Percentiles rank a stretch among this genome's conserved stretches.
These are phyloP conservation scores for Halictus quadricinctus DNA, from an alignment of 2,888 invertebrate species.

Conservation along the genomic window DNA sequence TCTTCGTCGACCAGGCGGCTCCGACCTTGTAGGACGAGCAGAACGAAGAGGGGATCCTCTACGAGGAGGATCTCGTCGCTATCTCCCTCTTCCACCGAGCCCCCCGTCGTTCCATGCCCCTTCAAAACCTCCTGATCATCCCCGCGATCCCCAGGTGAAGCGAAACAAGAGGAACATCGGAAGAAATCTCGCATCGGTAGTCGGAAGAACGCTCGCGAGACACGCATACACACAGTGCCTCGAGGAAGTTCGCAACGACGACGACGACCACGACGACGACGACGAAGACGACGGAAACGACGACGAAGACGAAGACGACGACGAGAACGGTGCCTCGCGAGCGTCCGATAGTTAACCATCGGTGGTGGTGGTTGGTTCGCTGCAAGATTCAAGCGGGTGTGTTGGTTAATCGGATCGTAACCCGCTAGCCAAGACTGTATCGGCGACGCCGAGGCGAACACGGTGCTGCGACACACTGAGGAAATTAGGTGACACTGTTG, in stretches of 20 bases:
- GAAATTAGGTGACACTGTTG: slow-evolving; percentile 1
- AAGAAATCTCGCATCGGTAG: slow-evolving; percentile 11
- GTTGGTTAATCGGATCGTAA: background rate
- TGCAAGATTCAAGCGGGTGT: background rate
- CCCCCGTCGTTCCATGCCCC: slow-evolving; percentile 46
- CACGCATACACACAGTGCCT: slow-evolving; percentile 12
- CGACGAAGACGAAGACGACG: background rate
- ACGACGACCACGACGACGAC: background rate
- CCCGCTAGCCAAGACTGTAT: background rate
- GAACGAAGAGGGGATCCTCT: slow-evolving; percentile 39
- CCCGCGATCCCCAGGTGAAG: slow-evolving; percentile 27
- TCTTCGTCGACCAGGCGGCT: slow-evolving; percentile 84
- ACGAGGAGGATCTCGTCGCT: slow-evolving; percentile 53
- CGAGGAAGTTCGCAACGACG: slow-evolving; percentile 21
- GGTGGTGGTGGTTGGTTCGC: background rate
- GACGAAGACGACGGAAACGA: background rate
- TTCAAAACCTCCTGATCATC: slow-evolving; percentile 34
- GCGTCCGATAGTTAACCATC: slow-evolving; percentile 11
- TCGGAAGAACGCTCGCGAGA: background rate
- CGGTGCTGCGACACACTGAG: background rate
- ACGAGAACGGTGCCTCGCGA: slow-evolving; percentile 6
- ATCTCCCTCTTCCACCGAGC: slow-evolving; percentile 56
- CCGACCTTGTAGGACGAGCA: slow-evolving; percentile 82
- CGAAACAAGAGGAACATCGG: slow-evolving; percentile 13
- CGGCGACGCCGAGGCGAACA: background rate